Evolutionary conservation across 2,113 vertebrate genomes (phyloP).

Genomic region (Macrotis lagotis): DNA sequence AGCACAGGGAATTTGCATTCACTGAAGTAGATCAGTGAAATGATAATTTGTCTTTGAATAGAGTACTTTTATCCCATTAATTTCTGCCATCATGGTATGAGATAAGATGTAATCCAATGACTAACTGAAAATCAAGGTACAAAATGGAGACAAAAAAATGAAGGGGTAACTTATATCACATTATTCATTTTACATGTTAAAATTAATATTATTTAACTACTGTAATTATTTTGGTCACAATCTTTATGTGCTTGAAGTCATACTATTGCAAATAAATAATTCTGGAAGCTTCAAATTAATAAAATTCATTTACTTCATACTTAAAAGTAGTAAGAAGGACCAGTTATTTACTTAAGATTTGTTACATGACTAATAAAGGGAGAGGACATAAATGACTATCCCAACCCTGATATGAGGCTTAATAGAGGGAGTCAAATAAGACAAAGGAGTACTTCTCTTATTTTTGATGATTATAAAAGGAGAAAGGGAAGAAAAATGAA

Average conservation of each 20-base stretch:
- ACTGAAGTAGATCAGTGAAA: conserved; percentile 85
- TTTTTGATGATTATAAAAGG: no score
- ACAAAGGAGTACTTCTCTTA: no score
- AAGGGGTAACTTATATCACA: conserved; percentile 76
- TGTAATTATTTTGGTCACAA: conserved; percentile 68
- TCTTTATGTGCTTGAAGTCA: conserved; percentile 63
- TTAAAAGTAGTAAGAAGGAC: not conserved
- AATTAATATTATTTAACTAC: conserved; percentile 77
- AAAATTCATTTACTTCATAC: not conserved
- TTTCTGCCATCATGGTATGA: conserved; percentile 82
- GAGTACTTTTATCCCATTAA: conserved; percentile 86
- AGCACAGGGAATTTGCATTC: conserved; percentile 82
- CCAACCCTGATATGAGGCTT: no score
- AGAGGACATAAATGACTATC: no score
- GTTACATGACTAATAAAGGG: no score
- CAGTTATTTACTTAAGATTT: not conserved
- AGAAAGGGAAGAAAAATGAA: no score
- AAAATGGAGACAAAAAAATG: conserved; percentile 75
- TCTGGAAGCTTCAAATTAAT: conserved; percentile 39
- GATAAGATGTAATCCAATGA: conserved; percentile 82
- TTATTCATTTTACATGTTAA: conserved; percentile 69
- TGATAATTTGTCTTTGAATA: conserved; percentile 87
- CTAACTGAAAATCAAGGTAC: conserved; percentile 81
- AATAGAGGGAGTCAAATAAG: no score
- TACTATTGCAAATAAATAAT: conserved; percentile 26